phyloP scores from a whole-genome alignment of 2,888 invertebrate species.

The Brachyptera putata region DNA sequence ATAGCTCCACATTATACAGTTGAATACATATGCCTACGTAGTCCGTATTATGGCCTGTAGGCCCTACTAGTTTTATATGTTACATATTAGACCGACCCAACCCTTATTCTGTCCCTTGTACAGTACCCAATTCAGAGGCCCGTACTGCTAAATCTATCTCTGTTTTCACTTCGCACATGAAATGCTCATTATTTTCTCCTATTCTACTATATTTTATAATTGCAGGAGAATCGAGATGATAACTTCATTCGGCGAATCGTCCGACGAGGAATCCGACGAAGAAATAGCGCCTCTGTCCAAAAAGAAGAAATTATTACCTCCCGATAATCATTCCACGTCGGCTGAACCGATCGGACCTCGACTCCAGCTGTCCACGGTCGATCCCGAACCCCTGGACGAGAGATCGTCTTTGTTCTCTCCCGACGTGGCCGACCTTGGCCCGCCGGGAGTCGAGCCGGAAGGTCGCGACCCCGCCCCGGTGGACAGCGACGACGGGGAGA shows the following conservation, averaged over 20 bases:
- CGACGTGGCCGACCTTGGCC: background rate
- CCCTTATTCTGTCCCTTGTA: no score
- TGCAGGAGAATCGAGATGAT: constrained; percentile 55
- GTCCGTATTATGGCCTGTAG: no score
- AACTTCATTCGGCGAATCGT: constrained; percentile 53
- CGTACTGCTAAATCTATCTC: no score
- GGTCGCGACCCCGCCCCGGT: background rate
- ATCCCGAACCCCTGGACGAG: background rate
- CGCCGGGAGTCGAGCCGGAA: constrained; percentile 1
- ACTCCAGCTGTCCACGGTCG: no score
- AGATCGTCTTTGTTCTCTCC: background rate
- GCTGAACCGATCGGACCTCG: background rate
- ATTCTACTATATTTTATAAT: constrained; percentile 29
- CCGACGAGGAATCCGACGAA: constrained; percentile 51
- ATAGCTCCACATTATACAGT: no score
- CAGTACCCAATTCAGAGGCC: no score
- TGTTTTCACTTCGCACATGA: background rate
- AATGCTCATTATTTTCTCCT: no score
- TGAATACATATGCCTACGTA: no score
- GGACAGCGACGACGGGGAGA: no score
- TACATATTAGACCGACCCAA: no score
- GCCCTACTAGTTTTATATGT: no score
- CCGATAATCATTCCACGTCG: background rate
- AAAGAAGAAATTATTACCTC: background rate
- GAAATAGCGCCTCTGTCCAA: constrained; percentile 36